These are phyloP conservation scores for Brevipalpus yothersi DNA, from an alignment of 1,140 invertebrate genomes.

Conservation along the genomic window DNA sequence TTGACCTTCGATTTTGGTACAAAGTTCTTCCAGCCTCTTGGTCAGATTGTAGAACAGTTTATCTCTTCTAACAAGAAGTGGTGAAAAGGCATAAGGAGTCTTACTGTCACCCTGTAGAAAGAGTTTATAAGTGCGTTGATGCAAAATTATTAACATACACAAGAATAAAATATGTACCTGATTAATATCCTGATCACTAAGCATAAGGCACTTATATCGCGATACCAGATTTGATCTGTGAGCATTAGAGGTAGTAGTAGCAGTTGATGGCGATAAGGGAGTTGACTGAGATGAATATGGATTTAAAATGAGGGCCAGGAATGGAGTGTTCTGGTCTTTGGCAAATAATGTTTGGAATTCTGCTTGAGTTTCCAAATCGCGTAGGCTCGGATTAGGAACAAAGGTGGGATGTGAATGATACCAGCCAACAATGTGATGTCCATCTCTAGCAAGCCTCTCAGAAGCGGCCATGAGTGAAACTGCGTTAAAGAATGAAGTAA, in stretches of 20 bases:
- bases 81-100: background rate
- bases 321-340: background rate
- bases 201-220: conserved; percentile 2
- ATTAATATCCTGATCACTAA: background rate
- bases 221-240: background rate
- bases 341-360: conserved; percentile 30
- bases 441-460: conserved; percentile 23
- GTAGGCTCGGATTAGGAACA: conserved; percentile 30
- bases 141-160: background rate
- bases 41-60: background rate
- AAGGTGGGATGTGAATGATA: conserved; percentile 41
- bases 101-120: background rate
- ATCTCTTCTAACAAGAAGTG: conserved; percentile 1
- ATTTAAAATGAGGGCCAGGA: background rate
- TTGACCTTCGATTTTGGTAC: background rate
- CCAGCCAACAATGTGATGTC: conserved; percentile 31
- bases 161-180: background rate
- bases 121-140: background rate
- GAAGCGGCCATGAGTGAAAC: conserved; percentile 30
- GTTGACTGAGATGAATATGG: background rate
- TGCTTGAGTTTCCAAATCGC: conserved; percentile 33
- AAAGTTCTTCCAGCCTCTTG: background rate
- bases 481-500: conserved; percentile 11
- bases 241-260: background rate
- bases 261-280: background rate